Base-by-base conservation (phyloP, 2,797 vertebrate genomes). In the Alcedo atthis region DNA sequence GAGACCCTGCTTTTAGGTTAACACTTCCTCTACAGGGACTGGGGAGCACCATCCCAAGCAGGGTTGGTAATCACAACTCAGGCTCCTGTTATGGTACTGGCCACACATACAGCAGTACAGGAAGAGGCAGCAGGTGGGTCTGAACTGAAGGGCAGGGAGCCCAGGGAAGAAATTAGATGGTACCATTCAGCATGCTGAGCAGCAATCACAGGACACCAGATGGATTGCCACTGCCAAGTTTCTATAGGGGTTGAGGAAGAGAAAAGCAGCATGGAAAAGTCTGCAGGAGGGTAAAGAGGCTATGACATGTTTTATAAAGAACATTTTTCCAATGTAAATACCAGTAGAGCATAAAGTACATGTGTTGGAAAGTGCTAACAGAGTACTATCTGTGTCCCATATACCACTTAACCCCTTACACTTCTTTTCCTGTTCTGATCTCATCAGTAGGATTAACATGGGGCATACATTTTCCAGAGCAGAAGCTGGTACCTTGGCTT, bases 81-180 rank as follows among this genome's bases (percentile, higher is more conserved):
- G 42, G 54, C 42, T 74, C 62, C 61, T 57, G 5, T 28, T 45
- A 12, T 46, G 64, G 81, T 46, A 32, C 49, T 0, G 15, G 62
- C 73, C 91, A 89, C 84, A 90, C 68, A 62, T 3, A 73, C 48
- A 92, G 81, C 58, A 85, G 53, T 18, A 93, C 86, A 92, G 76
- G 57, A 49, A 87, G 78, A 73, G 73, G 69, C 93, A 95, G 93
- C 93, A 93, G 92, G 93, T 95, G 92, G 91, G 79, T 55, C 76
- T 77, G 84, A 78, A 90, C 30, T 11, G 66, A 40, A 93, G 80
- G 90, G 93, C 90, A 92, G 18, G 51, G 68, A 92, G 90, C 79
- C 92, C 88, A 92, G 42, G 54, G 51, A 78, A 87, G 80, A 68
- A 88, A 96, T 87, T 28, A 78, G 75, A 62, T 82, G 75, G 58